These are phyloP conservation scores for Polyploca ridens DNA, from an alignment of 2,888 invertebrate species.

Conservation along the genomic window DNA sequence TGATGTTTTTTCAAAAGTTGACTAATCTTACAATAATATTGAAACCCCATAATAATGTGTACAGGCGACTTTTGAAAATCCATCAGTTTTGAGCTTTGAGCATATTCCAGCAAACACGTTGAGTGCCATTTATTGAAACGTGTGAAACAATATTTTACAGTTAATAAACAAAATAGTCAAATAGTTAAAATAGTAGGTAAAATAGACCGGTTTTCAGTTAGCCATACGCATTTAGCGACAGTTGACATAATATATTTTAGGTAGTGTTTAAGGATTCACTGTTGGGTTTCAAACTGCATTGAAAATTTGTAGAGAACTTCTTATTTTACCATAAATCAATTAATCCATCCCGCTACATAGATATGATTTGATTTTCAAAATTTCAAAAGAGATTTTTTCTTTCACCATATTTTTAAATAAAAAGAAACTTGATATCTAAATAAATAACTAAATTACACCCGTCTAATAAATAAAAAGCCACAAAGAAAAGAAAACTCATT, in stretches of 20 bases:
- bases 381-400: too few species aligned
- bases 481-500: background rate
- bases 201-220: conserved; percentile 82
- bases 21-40: background rate
- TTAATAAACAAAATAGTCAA: conserved; percentile 71
- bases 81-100: conserved; percentile 20
- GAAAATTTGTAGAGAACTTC: background rate
- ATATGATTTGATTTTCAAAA: too few species aligned
- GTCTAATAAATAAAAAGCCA: background rate
- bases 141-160: conserved; percentile 50
- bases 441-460: background rate
- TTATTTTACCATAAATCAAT: too few species aligned
- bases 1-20: conserved; percentile 3
- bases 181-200: conserved; percentile 75
- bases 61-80: background rate
- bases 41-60: background rate
- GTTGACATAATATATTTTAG: conserved; percentile 69
- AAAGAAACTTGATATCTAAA: background rate
- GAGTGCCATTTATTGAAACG: conserved; percentile 61
- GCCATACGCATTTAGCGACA: conserved; percentile 80
- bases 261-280: conserved; percentile 70
- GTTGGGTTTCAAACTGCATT: conserved; percentile 64
- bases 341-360: too few species aligned
- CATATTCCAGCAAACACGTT: conserved; percentile 45
- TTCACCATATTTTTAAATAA: too few species aligned